phyloP scores from a whole-genome alignment of 2,113 vertebrate species.

The Crocuta crocuta region DNA sequence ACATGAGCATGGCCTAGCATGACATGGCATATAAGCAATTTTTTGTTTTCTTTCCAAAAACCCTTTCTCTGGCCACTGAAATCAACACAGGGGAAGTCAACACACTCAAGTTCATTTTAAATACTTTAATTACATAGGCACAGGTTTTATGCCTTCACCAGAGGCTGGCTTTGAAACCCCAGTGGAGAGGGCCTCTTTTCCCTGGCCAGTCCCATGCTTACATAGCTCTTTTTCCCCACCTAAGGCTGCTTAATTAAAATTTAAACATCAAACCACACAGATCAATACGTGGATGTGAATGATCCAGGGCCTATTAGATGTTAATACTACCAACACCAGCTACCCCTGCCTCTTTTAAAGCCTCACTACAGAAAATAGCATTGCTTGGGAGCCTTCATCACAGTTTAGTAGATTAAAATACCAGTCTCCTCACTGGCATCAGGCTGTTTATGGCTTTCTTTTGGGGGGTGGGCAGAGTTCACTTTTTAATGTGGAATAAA shows the following conservation, averaged over 20 bases:
- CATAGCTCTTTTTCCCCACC: not conserved
- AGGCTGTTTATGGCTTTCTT: not conserved
- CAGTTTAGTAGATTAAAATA: not conserved
- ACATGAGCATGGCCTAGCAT: slow-evolving; percentile 55
- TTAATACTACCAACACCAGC: not conserved
- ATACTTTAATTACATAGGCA: not conserved
- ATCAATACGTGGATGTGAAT: slow-evolving; percentile 29
- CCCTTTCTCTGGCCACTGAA: slow-evolving; percentile 35
- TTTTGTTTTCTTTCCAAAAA: not conserved
- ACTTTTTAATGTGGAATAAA: not conserved
- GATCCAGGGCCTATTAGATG: not conserved
- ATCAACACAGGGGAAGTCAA: not conserved
- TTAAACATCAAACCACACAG: slow-evolving; percentile 54
- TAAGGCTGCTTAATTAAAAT: slow-evolving; percentile 51
- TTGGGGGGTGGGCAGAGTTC: no score
- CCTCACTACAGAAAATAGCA: not conserved
- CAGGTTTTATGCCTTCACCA: not conserved
- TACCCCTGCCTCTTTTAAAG: not conserved
- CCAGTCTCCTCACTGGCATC: not conserved
- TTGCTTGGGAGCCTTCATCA: slow-evolving; percentile 7
- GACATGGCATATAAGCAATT: slow-evolving; percentile 66
- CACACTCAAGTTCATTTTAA: not conserved
- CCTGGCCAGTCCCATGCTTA: not conserved
- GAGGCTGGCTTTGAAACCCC: not conserved
- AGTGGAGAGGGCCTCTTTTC: not conserved